Conservation (phyloP, 2,113 vertebrate genomes). For the Gila orcuttii region DNA sequence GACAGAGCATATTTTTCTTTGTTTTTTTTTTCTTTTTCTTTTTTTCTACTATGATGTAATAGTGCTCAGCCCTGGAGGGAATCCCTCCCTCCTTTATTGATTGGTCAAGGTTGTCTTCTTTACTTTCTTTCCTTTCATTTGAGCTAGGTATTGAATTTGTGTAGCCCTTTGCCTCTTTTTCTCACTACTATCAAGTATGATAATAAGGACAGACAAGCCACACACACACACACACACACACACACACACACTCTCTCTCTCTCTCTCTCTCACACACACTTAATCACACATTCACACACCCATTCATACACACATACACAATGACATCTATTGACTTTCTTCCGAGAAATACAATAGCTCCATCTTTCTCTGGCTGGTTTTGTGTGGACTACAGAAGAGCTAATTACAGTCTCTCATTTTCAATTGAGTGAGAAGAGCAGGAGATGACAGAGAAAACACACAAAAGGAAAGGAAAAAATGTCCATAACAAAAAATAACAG, state of each 20-base stretch:
- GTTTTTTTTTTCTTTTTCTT: background rate
- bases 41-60: slow-evolving; percentile 25
- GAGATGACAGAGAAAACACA: background rate
- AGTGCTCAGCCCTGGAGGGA: slow-evolving; percentile 26
- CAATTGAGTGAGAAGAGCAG: slow-evolving; percentile 29
- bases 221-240: slow-evolving; percentile 19
- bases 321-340: slow-evolving; percentile 47
- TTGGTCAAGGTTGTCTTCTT: slow-evolving; percentile 41
- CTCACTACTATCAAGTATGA: slow-evolving; percentile 18
- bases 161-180: slow-evolving; percentile 17
- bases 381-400: slow-evolving; percentile 25
- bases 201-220: slow-evolving; percentile 33
- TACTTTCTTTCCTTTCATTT: slow-evolving; percentile 33
- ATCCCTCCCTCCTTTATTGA: slow-evolving; percentile 48
- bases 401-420: slow-evolving; percentile 41
- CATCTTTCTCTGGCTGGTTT: slow-evolving; percentile 40
- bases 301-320: slow-evolving; percentile 22
- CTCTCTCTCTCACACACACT: background rate
- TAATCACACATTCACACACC: slow-evolving; percentile 8
- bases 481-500: background rate
- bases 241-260: background rate
- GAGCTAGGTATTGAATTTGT: slow-evolving; percentile 37
- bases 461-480: background rate
- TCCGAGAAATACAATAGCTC: slow-evolving; percentile 23
- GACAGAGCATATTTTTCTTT: slow-evolving; percentile 12